Evolutionary conservation across 2,888 invertebrate species (phyloP).

Genomic region (Torymus auratus): DNA sequence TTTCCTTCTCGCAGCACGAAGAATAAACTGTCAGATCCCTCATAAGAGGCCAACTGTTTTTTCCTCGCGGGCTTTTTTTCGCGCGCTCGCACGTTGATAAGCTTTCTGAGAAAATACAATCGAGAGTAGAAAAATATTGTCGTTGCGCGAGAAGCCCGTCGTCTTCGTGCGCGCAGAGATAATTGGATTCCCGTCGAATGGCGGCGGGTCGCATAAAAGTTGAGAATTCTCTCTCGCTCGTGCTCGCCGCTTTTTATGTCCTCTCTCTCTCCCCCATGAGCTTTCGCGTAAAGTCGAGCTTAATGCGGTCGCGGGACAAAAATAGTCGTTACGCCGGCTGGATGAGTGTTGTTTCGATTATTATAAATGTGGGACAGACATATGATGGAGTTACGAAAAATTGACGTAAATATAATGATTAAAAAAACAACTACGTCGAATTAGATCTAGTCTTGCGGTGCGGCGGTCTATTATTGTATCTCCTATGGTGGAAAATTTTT

Average conservation of each 20-base stretch:
- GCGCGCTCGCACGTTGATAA: constrained; percentile 7
- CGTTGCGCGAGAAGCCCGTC: neutral
- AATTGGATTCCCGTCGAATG: constrained; percentile 29
- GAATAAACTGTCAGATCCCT: too few species aligned
- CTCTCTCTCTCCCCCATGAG: neutral
- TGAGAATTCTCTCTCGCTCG: too few species aligned
- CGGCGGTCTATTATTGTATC: too few species aligned
- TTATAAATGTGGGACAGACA: neutral
- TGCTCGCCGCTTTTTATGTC: neutral
- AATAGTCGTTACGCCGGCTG: too few species aligned
- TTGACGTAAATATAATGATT: too few species aligned
- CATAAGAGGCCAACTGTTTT: too few species aligned
- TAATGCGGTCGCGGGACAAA: neutral
- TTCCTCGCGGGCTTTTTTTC: too few species aligned
- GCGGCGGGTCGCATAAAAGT: neutral
- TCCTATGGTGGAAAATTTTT: too few species aligned
- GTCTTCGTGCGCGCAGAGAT: neutral
- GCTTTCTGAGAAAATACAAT: constrained; percentile 37
- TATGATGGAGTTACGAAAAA: neutral
- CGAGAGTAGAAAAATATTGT: constrained; percentile 30
- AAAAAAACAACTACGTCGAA: too few species aligned
- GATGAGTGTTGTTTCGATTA: too few species aligned
- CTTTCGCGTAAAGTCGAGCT: constrained; percentile 14
- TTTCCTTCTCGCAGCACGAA: too few species aligned
- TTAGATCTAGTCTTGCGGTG: too few species aligned